phyloP scores from a whole-genome alignment of 2,113 vertebrate genomes.

The Planiliza haematocheilus region DNA sequence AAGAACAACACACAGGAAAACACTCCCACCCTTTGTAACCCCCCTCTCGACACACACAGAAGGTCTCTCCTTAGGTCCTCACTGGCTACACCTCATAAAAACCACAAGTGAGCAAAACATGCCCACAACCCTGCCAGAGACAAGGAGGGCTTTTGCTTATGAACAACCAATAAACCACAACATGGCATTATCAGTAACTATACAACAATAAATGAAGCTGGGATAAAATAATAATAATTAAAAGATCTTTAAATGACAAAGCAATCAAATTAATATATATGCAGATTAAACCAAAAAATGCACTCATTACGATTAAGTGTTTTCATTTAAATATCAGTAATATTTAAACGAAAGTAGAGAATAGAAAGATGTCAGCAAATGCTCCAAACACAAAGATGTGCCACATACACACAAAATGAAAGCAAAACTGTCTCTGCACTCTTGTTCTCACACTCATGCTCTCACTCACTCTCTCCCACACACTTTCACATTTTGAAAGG shows the following conservation, averaged over 20 bases:
- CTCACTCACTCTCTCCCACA: slow-evolving; percentile 57
- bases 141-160: slow-evolving; percentile 43
- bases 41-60: slow-evolving; percentile 18
- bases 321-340: too few species aligned
- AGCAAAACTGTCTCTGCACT: slow-evolving; percentile 19
- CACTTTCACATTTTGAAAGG: slow-evolving; percentile 61
- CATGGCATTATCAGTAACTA: slow-evolving; percentile 24
- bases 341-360: background rate
- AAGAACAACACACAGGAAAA: slow-evolving; percentile 73
- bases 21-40: slow-evolving; percentile 34
- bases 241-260: slow-evolving; percentile 6
- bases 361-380: slow-evolving; percentile 39
- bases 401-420: slow-evolving; percentile 39
- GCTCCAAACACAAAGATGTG: background rate
- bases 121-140: slow-evolving; percentile 49
- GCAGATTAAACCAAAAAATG: background rate
- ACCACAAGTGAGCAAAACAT: slow-evolving; percentile 66
- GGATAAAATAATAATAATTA: slow-evolving; percentile 3
- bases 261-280: background rate
- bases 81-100: slow-evolving; percentile 60
- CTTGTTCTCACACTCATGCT: slow-evolving; percentile 29
- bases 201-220: slow-evolving; percentile 2
- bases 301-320: too few species aligned
- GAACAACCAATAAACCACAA: slow-evolving; percentile 60
- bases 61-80: slow-evolving; percentile 30